Evolutionary conservation across 2,113 vertebrate genomes (phyloP), one percentile per base, ranked within the genome.

Genomic region (Malaclemys terrapin): DNA sequence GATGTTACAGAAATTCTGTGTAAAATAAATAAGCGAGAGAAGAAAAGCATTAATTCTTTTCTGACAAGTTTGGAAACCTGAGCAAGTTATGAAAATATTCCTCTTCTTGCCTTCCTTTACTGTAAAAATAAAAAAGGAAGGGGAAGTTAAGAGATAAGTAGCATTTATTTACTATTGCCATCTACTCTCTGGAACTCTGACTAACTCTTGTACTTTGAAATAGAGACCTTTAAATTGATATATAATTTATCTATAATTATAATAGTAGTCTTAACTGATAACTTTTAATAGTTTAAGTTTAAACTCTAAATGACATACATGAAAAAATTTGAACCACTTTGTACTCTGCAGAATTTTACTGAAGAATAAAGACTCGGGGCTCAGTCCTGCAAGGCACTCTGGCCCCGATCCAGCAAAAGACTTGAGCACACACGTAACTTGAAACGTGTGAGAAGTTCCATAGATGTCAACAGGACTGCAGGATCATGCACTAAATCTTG

Each of bases 391-490:
- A 42, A 31, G 82, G 84, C 72, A 47, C 11, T 86, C 94, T 86
- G 53, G 10, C 82, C 13, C 9, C 50, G 92, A 54, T 42, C 25
- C 53, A 92, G 72, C 25, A 80, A 92, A 80, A 53, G 20, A 42
- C 56, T 93, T 86, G 88, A 81, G 20, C 91, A 72, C 62, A 78
- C 62, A 27, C 12, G 75, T 75, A 81, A 42, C 31, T 65, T 87
- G 75, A 59, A 96, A 84, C 3, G 16, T 56, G 78, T 88, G 87
- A 95, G 56, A 84, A 65, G 17, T 22, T 14, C 25, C 53, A 88
- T 86, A 72, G 89, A 86, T 92, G 49, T 86, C 89, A 89, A 78
- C 42, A 88, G 93, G 85, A 82, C 91, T 91, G n/a, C 75, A 81
- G 57, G 53, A 83, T 80, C 79, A 95, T 94, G 82, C 53, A 27